Evolutionary conservation across 2,888 invertebrate species (phyloP).

Genomic region (Hedya salicella): DNA sequence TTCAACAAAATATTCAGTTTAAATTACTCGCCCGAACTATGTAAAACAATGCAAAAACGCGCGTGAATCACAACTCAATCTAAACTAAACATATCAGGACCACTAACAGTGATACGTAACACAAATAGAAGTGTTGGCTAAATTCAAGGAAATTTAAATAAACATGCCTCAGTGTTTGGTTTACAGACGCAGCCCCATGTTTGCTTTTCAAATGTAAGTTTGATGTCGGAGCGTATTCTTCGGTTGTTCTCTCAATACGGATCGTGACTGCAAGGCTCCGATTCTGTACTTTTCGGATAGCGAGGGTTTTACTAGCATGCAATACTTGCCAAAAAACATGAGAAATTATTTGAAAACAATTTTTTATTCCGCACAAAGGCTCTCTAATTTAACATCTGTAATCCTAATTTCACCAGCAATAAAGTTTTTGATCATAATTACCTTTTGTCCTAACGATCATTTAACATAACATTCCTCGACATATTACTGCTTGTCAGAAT

Average conservation of each 20-base stretch:
- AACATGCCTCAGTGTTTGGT: slow-evolving; percentile 57
- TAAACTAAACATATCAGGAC: slow-evolving; percentile 62
- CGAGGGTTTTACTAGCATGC: neutral
- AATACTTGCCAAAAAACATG: neutral
- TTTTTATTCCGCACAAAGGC: too few species aligned
- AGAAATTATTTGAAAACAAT: too few species aligned
- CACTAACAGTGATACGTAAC: slow-evolving; percentile 53
- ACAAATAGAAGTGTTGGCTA: slow-evolving; percentile 58
- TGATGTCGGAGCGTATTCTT: slow-evolving; percentile 51
- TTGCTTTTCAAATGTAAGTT: slow-evolving; percentile 61
- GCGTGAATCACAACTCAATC: slow-evolving; percentile 66
- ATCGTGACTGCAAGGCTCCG: slow-evolving; percentile 30
- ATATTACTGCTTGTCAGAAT: too few species aligned
- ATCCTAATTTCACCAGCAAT: too few species aligned
- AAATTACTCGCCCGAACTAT: slow-evolving; percentile 6
- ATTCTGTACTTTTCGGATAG: slow-evolving; percentile 5
- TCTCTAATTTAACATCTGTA: too few species aligned
- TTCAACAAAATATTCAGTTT: neutral
- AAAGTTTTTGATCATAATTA: too few species aligned
- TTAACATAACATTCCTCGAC: too few species aligned
- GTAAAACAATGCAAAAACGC: slow-evolving; percentile 56
- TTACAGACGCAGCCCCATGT: slow-evolving; percentile 54
- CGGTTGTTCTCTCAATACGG: slow-evolving; percentile 24
- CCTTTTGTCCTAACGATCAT: too few species aligned
- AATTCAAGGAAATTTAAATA: slow-evolving; percentile 60